A percentile compares a stretch with the other conserved stretches of the same genome.
These are phyloP conservation scores for Microtus agrestis DNA, from an alignment of 2,797 vertebrate genomes.

Conservation along the genomic window DNA sequence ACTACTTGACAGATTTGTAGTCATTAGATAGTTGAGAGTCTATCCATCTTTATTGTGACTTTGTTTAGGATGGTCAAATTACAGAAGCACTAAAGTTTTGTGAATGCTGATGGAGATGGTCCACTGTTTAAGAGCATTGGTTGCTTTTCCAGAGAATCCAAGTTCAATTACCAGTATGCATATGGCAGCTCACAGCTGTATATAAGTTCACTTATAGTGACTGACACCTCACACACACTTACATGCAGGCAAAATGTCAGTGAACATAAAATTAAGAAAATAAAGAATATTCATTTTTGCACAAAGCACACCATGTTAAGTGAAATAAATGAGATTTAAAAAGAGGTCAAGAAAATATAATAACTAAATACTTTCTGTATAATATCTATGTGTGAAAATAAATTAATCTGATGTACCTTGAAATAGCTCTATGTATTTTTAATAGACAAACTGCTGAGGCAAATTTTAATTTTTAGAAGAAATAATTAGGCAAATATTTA, in stretches of 20 bases:
- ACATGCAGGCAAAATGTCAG: background rate
- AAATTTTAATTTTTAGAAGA: slow-evolving; percentile 47
- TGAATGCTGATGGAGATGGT: background rate
- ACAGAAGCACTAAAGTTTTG: background rate
- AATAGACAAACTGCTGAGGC: background rate
- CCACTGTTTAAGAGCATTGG: background rate
- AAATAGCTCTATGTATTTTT: slow-evolving; percentile 45
- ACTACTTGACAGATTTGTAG: background rate
- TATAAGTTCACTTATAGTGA: background rate
- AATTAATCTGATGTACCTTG: background rate
- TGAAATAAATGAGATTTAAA: background rate
- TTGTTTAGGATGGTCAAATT: background rate
- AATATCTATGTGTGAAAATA: background rate
- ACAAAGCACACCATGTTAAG: background rate
- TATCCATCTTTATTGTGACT: background rate
- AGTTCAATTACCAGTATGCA: background rate
- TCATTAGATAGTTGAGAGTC: background rate
- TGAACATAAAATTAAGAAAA: background rate
- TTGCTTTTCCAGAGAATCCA: background rate
- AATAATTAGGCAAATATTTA: slow-evolving; percentile 13
- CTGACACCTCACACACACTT: background rate
- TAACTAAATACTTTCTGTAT: background rate
- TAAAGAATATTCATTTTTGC: background rate
- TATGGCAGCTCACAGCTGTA: background rate
- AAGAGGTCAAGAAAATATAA: background rate